A percentile compares a stretch with the other conserved stretches of the same genome.
These are phyloP conservation scores for Trinorchestia longiramus DNA, from an alignment of 1,140 invertebrate genomes.

Conservation along the genomic window DNA sequence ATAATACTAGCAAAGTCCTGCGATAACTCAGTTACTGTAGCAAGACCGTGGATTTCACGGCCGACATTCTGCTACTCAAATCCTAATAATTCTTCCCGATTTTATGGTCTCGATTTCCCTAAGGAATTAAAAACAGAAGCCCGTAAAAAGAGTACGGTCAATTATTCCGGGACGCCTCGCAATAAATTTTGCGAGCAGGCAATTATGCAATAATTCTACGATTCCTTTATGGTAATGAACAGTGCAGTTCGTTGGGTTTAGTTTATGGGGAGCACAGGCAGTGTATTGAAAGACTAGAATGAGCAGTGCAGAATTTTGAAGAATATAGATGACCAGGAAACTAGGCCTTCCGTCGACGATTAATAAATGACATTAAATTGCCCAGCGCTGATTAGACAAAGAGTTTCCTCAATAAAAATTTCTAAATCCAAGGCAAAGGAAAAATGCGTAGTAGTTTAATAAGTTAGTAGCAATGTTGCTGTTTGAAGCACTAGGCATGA, in stretches of 20 bases:
- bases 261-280: conserved; percentile 13
- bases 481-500: too few relatives aligned
- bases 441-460: not conserved
- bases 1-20: not conserved
- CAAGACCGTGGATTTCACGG: not conserved
- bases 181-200: not conserved
- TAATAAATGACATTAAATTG: not conserved
- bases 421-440: not conserved
- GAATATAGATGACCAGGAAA: not conserved
- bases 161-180: conserved; percentile 13
- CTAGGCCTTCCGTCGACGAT: not conserved
- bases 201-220: conserved; percentile 51
- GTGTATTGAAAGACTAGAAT: not conserved
- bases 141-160: conserved; percentile 13
- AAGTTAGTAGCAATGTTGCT: not conserved
- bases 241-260: conserved; percentile 6
- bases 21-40: not conserved
- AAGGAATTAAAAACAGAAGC: conserved; percentile 47
- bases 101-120: conserved; percentile 28
- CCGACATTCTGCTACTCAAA: not conserved
- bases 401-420: not conserved
- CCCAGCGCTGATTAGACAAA: not conserved
- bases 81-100: not conserved
- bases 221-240: conserved; percentile 44
- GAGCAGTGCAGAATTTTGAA: not conserved